phyloP scores from a whole-genome alignment of 2,797 vertebrate species.

The Galago senegalensis region DNA sequence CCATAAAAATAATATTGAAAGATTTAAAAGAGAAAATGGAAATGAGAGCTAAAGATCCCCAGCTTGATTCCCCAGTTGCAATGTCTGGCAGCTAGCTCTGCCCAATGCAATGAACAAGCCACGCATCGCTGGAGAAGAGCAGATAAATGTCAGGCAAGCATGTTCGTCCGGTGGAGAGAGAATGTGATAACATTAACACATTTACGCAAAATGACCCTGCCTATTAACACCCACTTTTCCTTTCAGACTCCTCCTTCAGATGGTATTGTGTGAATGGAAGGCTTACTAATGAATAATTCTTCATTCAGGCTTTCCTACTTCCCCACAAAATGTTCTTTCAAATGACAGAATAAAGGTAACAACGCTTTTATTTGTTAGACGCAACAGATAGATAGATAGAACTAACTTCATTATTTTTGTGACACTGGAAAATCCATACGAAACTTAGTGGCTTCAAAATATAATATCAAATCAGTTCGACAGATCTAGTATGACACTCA shows the following conservation, averaged over 20 bases:
- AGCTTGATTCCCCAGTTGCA: conserved; percentile 83
- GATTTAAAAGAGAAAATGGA: conserved; percentile 83
- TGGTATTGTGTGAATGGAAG: background rate
- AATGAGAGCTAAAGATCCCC: conserved; percentile 84
- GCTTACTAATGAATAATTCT: background rate
- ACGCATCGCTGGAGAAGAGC: conserved; percentile 85
- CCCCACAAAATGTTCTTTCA: background rate
- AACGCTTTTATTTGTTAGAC: background rate
- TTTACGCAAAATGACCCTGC: background rate
- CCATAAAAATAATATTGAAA: conserved; percentile 83
- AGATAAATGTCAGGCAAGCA: conserved; percentile 85
- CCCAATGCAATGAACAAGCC: conserved; percentile 86
- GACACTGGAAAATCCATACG: background rate
- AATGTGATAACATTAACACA: conserved; percentile 84
- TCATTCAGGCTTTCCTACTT: background rate
- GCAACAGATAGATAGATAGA: background rate
- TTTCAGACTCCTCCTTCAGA: background rate
- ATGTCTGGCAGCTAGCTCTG: conserved; percentile 84
- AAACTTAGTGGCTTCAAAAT: background rate
- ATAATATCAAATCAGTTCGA: conserved; percentile 16
- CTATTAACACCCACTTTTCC: background rate
- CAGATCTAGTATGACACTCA: background rate
- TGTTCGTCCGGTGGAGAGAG: conserved; percentile 83
- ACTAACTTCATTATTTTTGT: conserved; percentile 28
- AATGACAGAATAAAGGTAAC: background rate